Base-by-base conservation (phyloP, 2,113 vertebrate genomes). In the Notechis scutatus region DNA sequence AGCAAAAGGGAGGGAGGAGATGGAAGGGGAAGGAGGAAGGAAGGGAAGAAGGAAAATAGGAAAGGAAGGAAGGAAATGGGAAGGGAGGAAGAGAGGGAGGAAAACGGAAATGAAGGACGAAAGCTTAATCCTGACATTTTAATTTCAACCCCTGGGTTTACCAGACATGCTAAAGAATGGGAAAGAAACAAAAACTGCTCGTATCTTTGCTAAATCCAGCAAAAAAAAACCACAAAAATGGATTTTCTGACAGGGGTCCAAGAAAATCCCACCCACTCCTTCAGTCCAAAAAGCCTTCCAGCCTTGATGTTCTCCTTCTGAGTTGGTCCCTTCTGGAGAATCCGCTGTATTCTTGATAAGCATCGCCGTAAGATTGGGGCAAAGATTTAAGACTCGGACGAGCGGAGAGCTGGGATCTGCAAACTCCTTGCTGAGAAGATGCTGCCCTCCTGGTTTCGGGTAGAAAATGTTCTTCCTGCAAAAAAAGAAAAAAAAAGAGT, bases 281-380 rank as follows among this genome's bases (percentile, higher is more conserved):
- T 96, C 94, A 98, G 59, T 61, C 98, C 98, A 20, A 81, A 42
- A 97, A 14, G 96, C 98, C 94, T 98, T 97, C 97, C 34, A 20
- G 52, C 23, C 87, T 86, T 8, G 54, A 88, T 0, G 81, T 74
- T 0, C 90, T 92, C 59, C 92, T 94, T 91, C 97, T 96, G 23
- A 95, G 86, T 0, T 92, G 64, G 14, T 56, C 42, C 85, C 6
- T 52, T 47, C 14, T 12, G 93, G 11, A 42, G 55, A 55, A 23
- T 26, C 54, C 0, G 85, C 24, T 47, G 47, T 47, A 86, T 95
- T 92, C 45, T 91, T 91, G 24, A 87, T 88, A 2, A 59, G 86
- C 6, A 81, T 74, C 14, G 61, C 92, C 0, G 97, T 94, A 0
- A 97, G 95, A 1, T 97, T 95, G 92, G 97, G 97, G 90, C 98